These are phyloP conservation scores for Chrysochloris asiatica DNA, from an alignment of 2,113 vertebrate species.

Conservation along the genomic window DNA sequence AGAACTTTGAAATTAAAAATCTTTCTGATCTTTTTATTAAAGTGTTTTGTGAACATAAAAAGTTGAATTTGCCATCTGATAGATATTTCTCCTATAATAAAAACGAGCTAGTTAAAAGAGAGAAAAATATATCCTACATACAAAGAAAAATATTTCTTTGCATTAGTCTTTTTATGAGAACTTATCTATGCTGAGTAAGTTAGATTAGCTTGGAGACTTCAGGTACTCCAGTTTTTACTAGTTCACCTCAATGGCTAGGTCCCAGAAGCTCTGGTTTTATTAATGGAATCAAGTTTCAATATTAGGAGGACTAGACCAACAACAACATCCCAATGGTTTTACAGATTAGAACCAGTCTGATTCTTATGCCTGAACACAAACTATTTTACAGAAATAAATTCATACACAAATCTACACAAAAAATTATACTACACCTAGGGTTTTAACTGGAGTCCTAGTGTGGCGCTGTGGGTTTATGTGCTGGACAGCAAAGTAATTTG, in stretches of 20 bases:
- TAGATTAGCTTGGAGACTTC: background rate
- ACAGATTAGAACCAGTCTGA: background rate
- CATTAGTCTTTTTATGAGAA: background rate
- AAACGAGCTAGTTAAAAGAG: conserved; percentile 76
- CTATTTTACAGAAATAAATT: background rate
- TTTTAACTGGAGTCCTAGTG: too few species aligned
- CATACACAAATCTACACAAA: background rate
- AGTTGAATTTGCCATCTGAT: conserved; percentile 34
- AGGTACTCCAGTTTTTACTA: background rate
- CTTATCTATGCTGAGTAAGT: conserved; percentile 3
- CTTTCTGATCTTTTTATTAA: conserved; percentile 67
- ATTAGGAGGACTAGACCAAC: too few species aligned
- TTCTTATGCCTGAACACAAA: background rate
- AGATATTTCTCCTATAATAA: conserved; percentile 72
- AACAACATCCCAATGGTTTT: background rate
- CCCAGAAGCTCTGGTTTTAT: conserved; percentile 30
- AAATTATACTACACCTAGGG: background rate
- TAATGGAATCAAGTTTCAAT: background rate
- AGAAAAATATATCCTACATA: conserved; percentile 74
- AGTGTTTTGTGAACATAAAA: conserved; percentile 39
- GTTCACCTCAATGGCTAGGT: background rate
- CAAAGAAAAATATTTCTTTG: conserved; percentile 64
- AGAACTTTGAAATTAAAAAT: conserved; percentile 76
- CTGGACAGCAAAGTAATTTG: too few species aligned
- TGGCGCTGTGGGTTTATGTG: too few species aligned